Evolutionary conservation across 2,113 vertebrate species (phyloP), one percentile per base, ranked within the genome.

Genomic region (Regulus satrapa): DNA sequence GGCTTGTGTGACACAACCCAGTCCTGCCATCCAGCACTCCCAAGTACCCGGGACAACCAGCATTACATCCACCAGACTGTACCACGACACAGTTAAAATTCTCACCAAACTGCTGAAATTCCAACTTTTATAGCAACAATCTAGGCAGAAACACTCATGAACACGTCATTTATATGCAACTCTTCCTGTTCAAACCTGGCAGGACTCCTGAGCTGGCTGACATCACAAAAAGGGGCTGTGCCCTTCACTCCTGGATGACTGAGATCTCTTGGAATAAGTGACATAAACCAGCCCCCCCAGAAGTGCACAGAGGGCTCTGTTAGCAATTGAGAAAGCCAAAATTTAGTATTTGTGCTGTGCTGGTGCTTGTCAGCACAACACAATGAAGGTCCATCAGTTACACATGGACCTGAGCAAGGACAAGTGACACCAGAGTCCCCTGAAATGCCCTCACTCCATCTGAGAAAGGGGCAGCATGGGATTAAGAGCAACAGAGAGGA

Each of bases 361-460:
- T 91, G 80, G 76, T 86, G 48, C 29, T 58, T n/a, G 45, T 29
- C 69, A 73, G 54, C 4, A 2, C 34, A 43, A 63, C 26, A 62
- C 0, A 0, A 29, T 8, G 18, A 90, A 31, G 31, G 56, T 36
- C 83, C 45, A 28, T 6, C 25, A 86, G 68, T 43, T 34, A 25
- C 3, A 2, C 14, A 9, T 5, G 2, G 3, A 95, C 25, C 23
- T 2, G 1, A 64, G 54, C n/a, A 36, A 52, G 1, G 5, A 69
- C 41, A 64, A 68, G 48, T 45, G 40, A 72, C 36, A 56, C 10
- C 5, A 7, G 19, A 43, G 51, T 16, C 20, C 59, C 67, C 63
- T 34, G 51, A 80, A 58, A 55, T 18, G 64, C 41, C 41, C 55
- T 64, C 56, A 94, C 8, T 43, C 41, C 75, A 73, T 36, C 4